Evolutionary conservation across 1,140 invertebrate genomes (phyloP).

Genomic region (Ephestia elutella): DNA sequence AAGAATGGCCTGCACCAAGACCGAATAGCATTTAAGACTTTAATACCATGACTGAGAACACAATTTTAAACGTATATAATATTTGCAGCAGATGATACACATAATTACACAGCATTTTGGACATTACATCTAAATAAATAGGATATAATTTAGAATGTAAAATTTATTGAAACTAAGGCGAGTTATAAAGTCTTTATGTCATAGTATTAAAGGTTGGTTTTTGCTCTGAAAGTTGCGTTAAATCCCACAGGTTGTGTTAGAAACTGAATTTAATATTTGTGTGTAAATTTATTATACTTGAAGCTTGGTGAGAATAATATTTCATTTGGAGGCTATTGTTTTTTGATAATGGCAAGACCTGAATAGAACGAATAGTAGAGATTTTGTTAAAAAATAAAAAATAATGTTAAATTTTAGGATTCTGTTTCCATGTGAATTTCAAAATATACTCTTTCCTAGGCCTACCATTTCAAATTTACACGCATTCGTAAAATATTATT

Average conservation of each 20-base stretch:
- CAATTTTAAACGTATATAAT: too few species aligned
- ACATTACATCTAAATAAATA: background rate
- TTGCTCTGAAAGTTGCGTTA: background rate
- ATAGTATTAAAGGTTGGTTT: background rate
- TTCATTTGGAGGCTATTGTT: background rate
- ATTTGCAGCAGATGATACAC: too few species aligned
- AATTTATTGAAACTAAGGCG: background rate
- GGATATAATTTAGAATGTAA: background rate
- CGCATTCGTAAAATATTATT: too few species aligned
- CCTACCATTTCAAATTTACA: too few species aligned
- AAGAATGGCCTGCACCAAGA: background rate
- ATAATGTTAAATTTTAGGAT: too few species aligned
- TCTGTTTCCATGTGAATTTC: too few species aligned
- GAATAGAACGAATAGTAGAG: too few species aligned
- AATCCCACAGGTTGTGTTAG: background rate
- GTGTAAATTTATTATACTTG: background rate
- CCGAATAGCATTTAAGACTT: background rate
- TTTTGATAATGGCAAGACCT: background rate
- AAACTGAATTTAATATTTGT: slow-evolving; percentile 1
- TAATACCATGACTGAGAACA: background rate
- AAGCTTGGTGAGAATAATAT: background rate
- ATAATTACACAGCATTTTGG: background rate
- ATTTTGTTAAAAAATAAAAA: too few species aligned
- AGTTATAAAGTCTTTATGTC: background rate
- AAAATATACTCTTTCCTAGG: too few species aligned